Base-by-base conservation (phyloP, 2,888 invertebrate species). In the Tiliacea aurago region DNA sequence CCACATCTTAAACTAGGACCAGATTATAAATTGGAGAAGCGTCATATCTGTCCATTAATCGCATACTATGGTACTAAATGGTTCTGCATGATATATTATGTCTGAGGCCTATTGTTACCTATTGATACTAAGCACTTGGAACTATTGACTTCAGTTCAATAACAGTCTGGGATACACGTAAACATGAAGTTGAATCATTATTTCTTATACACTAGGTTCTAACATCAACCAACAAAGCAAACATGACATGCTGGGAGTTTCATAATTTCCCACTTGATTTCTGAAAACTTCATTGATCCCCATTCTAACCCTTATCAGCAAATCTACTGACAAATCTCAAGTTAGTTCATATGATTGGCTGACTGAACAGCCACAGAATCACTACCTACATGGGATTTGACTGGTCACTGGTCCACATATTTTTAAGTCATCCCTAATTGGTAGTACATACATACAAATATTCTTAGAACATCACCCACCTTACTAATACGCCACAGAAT, bases 81-180 rank as follows among this genome's bases (percentile, higher is more conserved):
- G 55, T 18, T 71, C 20, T 63, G 80, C 80, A 80, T 73, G 64
- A 43, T 64, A 45, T n/a, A n/a, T n/a, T n/a, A n/a, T 45, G 18
- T 49, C 43, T 49, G 59, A 70, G 70, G 47, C n/a, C 20, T 49
- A 43, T 71, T 49, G 9, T 55, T 53, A n/a, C n/a, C n/a, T n/a
- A 23, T 53, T 75, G 23, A 45, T 51, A 45, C 7, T 51, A 37
- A 10, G 33, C 23, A 37, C 43, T 73, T 49, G 6, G 28, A 28
- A 72, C n/a, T 53, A 9, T 37, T 20, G 11, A 28, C 53, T 37
- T 20, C 3, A 20, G 18, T 58, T 51, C 20, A 37, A 51, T 43
- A 72, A 72, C 15, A 74, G 10, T 65, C 15, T 62, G 75, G 20
- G 37, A 53, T 28, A 53, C 43, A 20, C 15, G 10, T n/a, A 20